A percentile compares a stretch with the other conserved stretches of the same genome.
Evolutionary conservation across 2,888 invertebrate genomes (phyloP).

Genomic region (Danaus chrysippus): DNA sequence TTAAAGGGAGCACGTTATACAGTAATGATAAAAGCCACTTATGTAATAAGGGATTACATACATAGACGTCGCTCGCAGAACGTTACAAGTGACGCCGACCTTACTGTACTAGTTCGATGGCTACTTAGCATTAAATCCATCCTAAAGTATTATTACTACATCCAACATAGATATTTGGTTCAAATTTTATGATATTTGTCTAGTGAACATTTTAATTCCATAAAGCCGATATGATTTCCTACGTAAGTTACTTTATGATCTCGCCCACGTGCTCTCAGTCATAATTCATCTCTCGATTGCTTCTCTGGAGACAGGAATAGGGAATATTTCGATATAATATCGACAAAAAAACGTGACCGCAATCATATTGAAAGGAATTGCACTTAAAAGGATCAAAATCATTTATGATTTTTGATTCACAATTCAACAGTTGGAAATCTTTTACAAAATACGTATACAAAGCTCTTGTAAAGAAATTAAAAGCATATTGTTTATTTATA

Average conservation of each 20-base stretch:
- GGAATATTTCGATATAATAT: constrained; percentile 50
- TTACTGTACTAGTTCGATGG: not conserved
- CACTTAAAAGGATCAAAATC: constrained; percentile 7
- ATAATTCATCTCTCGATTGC: constrained; percentile 45
- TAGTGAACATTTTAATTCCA: not conserved
- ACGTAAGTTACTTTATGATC: constrained; percentile 35
- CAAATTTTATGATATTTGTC: too few relatives aligned
- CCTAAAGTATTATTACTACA: not conserved
- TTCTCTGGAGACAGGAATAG: constrained; percentile 46
- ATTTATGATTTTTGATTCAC: too few relatives aligned
- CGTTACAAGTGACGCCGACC: not conserved
- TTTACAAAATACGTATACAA: too few relatives aligned
- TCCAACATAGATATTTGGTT: not conserved
- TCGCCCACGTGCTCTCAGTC: constrained; percentile 33
- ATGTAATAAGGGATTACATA: constrained; percentile 3
- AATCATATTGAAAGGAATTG: constrained; percentile 20
- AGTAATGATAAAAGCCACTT: constrained; percentile 3
- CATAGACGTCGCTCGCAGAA: not conserved
- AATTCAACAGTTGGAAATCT: too few relatives aligned
- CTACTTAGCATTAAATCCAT: not conserved
- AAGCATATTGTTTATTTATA: too few relatives aligned
- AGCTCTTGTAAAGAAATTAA: too few relatives aligned
- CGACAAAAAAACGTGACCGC: constrained; percentile 47
- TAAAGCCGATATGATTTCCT: not conserved
- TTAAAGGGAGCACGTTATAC: not conserved